Evolutionary conservation across 2,888 invertebrate genomes (phyloP), one percentile per base, ranked within the genome.

Genomic region (Leptinotarsa haldemani): DNA sequence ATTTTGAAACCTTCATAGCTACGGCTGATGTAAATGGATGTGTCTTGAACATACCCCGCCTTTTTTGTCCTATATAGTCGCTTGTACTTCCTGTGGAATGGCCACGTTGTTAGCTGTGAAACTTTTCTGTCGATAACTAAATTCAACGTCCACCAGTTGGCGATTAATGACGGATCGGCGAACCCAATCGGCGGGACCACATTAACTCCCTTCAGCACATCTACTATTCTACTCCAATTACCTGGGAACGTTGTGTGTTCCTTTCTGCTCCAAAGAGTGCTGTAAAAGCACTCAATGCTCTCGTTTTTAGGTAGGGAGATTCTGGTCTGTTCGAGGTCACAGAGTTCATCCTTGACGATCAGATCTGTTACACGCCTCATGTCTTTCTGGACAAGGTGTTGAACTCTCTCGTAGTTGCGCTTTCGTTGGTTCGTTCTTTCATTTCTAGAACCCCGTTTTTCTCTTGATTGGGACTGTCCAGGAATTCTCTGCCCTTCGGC

Each of bases 41-140:
- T 84, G 78, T 88, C 88, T 68, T 4, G 67, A 30, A 20, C 85
- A 83, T 56, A 83, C 85, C 50, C 86, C 79, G 73, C 82, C 40
- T 73, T 30, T 20, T 15, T 18, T 52, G 25, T 30, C 46, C 70
- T 69, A 70, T 77, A 79, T 72, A 76, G 72, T 75, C 74, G 79
- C 74, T 75, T 80, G 77, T 74, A 40, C 73, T 66, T 25, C 25
- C 5, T 25, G 5, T 25, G 5, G 25, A 25, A 25, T 25, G 25
- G 25, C 25, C 25, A 25, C 25, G 4, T 25, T 25, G 25, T 5
- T 25, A 25, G 25, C 25, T 25, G 25, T 25, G 25, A 25, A 25
- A 25, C 3, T 25, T 25, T 83, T 84, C 69, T 84, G 84, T 1
- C 84, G 73, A 0, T 77, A 69, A 20, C 48, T 64, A 18, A 65